phyloP scores from a whole-genome alignment of 2,797 vertebrate genomes.

The Etheostoma perlongum region DNA sequence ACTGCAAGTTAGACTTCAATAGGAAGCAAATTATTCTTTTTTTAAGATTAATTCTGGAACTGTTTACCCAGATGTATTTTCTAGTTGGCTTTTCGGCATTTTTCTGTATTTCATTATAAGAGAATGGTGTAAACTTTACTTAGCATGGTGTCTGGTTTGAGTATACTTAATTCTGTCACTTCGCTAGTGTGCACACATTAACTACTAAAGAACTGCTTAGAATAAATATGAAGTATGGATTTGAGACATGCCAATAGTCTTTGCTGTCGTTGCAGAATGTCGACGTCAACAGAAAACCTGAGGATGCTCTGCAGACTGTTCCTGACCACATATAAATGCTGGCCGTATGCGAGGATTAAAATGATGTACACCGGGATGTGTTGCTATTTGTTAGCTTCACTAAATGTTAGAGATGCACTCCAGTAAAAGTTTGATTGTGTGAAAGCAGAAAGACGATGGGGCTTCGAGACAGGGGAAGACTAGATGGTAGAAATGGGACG shows the following conservation, averaged over 20 bases:
- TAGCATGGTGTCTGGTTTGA: background rate
- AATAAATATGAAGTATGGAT: background rate
- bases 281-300: slow-evolving; percentile 79
- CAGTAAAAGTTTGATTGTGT: slow-evolving; percentile 6
- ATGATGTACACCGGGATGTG: background rate
- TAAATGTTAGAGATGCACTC: slow-evolving; percentile 21
- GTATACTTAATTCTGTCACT: background rate
- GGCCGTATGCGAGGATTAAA: slow-evolving; percentile 4
- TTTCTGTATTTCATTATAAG: background rate
- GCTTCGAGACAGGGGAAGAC: background rate
- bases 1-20: background rate
- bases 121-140: background rate
- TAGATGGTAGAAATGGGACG: background rate
- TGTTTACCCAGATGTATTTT: background rate
- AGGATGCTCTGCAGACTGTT: slow-evolving; percentile 87
- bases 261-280: slow-evolving; percentile 81
- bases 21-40: background rate
- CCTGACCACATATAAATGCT: slow-evolving; percentile 78
- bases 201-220: background rate
- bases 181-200: background rate
- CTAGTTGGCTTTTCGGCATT: too few species aligned
- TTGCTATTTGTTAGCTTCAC: slow-evolving; percentile 6
- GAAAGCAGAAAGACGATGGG: background rate
- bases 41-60: background rate
- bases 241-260: background rate